Evolutionary conservation across 1,140 invertebrate genomes (phyloP), one percentile per base, ranked within the genome.

Genomic region (Leptinotarsa defecta): DNA sequence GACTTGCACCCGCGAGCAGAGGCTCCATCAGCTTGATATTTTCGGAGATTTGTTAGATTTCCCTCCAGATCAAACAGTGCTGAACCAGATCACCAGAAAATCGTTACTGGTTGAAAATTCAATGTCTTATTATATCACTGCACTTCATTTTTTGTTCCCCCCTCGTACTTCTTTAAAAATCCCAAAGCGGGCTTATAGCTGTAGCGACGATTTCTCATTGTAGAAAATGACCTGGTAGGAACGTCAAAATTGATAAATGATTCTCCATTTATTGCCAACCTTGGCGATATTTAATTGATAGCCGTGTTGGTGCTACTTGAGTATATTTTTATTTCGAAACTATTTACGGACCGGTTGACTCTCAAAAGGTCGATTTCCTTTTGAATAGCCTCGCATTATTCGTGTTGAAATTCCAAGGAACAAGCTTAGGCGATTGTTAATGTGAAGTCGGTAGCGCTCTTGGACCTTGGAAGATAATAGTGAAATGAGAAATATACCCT

Each of bases 171-270:
- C 52, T 57, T n/a, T 57, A 17, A 8, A 57, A 57, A 57, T 57
- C 52, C 15, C 15, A 57, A 19, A 57, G n/a, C 52, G 52, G 52
- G 52, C 52, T 57, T 57, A 15, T 57, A 19, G n/a, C n/a, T 19
- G 52, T 2, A 17, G 15, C 15, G n/a, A 57, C n/a, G 52, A 15
- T 57, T 57, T 19, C 52, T 57, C 52, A 57, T 57, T 57, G 52
- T 17, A 57, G 52, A 57, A 57, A 57, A 57, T 57, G 52, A 19
- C 52, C 52, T 57, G 52, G 52, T 57, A 57, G 17, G 52, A 57
- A 57, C n/a, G 52, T 57, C 52, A 57, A 57, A 57, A 57, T 57
- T 57, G 52, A 57, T 57, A 57, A 57, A 57, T 57, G 52, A 57
- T 57, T 19, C 17, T 57, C 52, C 52, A 57, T 57, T 57, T 19